phyloP scores from a whole-genome alignment of 1,140 invertebrate genomes.

The Eurosta solidaginis region DNA sequence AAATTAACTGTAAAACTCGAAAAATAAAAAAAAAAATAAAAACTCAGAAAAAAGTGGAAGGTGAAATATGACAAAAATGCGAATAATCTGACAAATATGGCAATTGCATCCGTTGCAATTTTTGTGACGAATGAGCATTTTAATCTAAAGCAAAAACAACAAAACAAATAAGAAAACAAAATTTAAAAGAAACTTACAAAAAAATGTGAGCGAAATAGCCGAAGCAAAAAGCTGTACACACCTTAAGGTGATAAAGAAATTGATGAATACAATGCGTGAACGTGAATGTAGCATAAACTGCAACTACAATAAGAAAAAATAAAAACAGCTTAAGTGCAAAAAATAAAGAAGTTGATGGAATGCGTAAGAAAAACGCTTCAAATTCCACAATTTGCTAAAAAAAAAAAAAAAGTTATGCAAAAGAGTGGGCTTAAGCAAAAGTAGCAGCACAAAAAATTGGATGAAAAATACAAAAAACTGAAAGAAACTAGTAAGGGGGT shows the following conservation, averaged over 20 bases:
- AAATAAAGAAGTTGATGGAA: constrained; percentile 30
- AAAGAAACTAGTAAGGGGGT: background rate
- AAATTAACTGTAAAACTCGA: no score
- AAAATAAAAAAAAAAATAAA: background rate
- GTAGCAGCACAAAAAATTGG: background rate
- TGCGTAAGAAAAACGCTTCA: constrained; percentile 24
- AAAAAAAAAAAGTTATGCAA: constrained; percentile 43
- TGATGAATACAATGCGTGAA: background rate
- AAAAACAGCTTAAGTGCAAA: no score
- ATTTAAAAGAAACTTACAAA: background rate
- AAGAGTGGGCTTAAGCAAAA: constrained; percentile 26
- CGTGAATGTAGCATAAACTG: background rate
- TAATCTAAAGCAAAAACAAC: background rate
- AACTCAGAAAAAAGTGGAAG: background rate
- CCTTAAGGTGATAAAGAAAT: background rate
- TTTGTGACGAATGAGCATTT: background rate
- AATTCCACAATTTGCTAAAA: constrained; percentile 39
- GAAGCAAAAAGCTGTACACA: background rate
- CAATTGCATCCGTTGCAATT: constrained; percentile 24
- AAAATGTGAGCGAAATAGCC: no score
- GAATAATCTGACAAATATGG: constrained; percentile 26
- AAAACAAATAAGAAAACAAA: background rate
- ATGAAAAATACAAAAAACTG: background rate
- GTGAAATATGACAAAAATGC: background rate
- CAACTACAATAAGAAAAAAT: no score